Evolutionary conservation across 2,888 invertebrate species (phyloP).

Genomic region (Gastracanthus pulcherrimus): DNA sequence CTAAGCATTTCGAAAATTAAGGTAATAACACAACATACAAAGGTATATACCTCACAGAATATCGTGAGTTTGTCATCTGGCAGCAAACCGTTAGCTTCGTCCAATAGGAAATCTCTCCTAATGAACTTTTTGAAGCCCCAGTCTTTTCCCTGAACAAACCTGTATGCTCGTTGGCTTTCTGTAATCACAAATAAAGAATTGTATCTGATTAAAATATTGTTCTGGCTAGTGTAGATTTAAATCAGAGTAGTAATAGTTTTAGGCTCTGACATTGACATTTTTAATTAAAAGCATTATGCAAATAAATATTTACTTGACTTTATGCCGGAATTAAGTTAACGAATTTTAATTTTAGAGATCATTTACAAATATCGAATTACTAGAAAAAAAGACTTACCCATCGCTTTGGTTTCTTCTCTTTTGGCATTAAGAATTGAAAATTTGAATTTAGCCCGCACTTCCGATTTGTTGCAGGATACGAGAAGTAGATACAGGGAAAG

Average conservation of each 20-base stretch:
- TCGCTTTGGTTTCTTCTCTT: constrained; percentile 99
- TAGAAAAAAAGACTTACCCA: constrained; percentile 85
- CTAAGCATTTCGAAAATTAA: constrained; percentile 36
- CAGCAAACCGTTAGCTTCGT: constrained; percentile 98
- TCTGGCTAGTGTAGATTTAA: background rate
- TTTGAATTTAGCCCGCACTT: constrained; percentile 99
- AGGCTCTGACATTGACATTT: no score
- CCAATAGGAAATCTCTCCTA: constrained; percentile 97
- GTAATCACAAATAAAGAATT: constrained; percentile 67
- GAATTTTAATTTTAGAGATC: no score
- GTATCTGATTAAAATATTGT: background rate
- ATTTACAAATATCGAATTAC: no score
- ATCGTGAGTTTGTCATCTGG: constrained; percentile 99
- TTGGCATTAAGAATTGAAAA: constrained; percentile 99
- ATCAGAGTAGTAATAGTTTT: no score
- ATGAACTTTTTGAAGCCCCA: constrained; percentile 99
- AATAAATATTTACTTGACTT: no score
- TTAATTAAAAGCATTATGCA: no score
- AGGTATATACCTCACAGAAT: constrained; percentile 93
- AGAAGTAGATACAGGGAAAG: constrained; percentile 98
- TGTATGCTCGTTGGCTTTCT: constrained; percentile 94
- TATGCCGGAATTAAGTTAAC: no score
- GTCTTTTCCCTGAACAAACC: constrained; percentile 99
- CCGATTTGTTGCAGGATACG: constrained; percentile 99
- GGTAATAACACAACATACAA: constrained; percentile 67